phyloP scores from a whole-genome alignment of 1,140 invertebrate species.

The Apolygus lucorum region DNA sequence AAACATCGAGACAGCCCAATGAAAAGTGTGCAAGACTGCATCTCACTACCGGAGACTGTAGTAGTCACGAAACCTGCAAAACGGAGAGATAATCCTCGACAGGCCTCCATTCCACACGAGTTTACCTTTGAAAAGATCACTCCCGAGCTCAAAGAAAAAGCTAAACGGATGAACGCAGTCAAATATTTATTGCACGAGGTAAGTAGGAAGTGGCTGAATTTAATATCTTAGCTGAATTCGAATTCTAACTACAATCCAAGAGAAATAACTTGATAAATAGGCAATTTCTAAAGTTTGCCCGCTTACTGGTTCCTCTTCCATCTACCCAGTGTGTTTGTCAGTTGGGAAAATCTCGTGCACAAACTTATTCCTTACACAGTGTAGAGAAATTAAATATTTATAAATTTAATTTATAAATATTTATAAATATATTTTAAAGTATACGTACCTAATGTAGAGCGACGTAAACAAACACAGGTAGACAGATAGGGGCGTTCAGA shows the following conservation, averaged over 20 bases:
- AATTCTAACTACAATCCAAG: no score
- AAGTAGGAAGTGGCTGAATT: not conserved
- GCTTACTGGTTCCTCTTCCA: no score
- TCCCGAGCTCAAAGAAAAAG: constrained; percentile 2
- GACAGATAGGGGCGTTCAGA: no score
- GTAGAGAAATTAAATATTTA: no score
- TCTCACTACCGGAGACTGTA: not conserved
- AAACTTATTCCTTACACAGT: no score
- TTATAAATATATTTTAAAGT: no score
- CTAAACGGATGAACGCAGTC: constrained; percentile 17
- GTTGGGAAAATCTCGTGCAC: no score
- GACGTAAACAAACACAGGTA: no score
- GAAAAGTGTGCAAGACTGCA: not conserved
- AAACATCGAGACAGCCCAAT: not conserved
- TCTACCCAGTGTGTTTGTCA: no score
- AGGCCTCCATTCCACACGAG: not conserved
- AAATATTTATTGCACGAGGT: constrained; percentile 20
- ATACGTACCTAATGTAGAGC: no score
- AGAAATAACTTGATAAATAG: not conserved
- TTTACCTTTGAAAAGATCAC: not conserved
- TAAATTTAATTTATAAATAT: no score
- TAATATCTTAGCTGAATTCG: not conserved
- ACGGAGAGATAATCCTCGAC: not conserved
- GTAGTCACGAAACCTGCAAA: not conserved
- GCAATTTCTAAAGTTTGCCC: no score